These are phyloP conservation scores for Molorchus minor DNA, from an alignment of 2,888 invertebrate genomes.

Conservation along the genomic window DNA sequence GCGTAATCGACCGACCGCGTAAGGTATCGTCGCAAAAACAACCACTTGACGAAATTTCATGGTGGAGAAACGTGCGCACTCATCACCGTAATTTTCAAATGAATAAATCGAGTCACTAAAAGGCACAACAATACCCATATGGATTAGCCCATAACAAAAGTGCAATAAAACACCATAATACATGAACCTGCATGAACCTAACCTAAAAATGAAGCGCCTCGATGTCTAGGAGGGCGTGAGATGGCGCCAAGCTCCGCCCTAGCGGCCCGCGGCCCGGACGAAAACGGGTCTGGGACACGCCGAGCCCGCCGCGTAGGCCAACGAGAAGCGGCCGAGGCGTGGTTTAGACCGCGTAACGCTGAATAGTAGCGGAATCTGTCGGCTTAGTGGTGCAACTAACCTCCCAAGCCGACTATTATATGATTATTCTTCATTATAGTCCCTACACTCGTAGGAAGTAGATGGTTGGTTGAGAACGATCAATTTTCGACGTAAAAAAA, in stretches of 20 bases:
- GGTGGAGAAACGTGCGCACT: constrained; percentile 4
- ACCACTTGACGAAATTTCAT: constrained; percentile 5
- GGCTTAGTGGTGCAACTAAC: constrained; percentile 58
- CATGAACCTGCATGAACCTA: constrained; percentile 53
- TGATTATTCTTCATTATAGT: constrained; percentile 66
- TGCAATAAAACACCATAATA: constrained; percentile 46
- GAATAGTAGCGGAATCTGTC: constrained; percentile 61
- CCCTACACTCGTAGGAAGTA: constrained; percentile 64
- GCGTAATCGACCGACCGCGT: neutral
- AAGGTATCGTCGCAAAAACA: neutral
- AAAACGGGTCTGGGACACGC: constrained; percentile 52
- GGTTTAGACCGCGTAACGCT: constrained; percentile 47
- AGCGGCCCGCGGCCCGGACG: constrained; percentile 34
- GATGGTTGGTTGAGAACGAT: constrained; percentile 61
- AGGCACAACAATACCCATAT: constrained; percentile 34
- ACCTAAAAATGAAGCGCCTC: constrained; percentile 62
- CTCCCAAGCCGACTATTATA: constrained; percentile 63
- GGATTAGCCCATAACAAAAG: constrained; percentile 35
- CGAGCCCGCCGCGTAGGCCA: constrained; percentile 45
- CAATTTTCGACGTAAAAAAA: constrained; percentile 63
- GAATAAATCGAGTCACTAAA: constrained; percentile 26
- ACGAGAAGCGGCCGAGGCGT: constrained; percentile 49
- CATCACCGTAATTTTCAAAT: constrained; percentile 12
- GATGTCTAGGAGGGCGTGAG: constrained; percentile 58
- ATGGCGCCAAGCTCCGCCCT: constrained; percentile 46